Percentiles rank a stretch among this genome's conserved stretches.
These are phyloP conservation scores for Lordiphosa mommai DNA, from an alignment of 1,140 invertebrate genomes.

Conservation along the genomic window DNA sequence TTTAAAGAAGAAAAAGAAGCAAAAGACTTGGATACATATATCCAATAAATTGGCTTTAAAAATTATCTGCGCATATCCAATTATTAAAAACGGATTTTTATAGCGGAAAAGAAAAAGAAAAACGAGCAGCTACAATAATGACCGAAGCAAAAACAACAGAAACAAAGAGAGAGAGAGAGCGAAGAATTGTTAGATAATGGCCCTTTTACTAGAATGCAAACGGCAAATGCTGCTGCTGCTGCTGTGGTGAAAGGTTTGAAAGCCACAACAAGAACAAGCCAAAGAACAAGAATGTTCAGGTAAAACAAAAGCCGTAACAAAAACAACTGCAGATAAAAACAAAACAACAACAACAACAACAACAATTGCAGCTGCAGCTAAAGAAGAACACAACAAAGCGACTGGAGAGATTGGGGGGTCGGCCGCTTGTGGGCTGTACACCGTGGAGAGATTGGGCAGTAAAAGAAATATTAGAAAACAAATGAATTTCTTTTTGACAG, in stretches of 20 bases:
- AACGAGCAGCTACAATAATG: constrained; percentile 10
- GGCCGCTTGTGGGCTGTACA: too few species aligned
- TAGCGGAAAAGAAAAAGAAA: constrained; percentile 39
- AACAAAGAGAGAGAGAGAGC: background rate
- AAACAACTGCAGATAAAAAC: background rate
- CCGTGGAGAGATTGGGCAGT: too few species aligned
- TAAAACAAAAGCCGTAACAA: constrained; percentile 11
- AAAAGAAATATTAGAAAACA: too few species aligned
- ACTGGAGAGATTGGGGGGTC: too few species aligned
- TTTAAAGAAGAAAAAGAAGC: background rate
- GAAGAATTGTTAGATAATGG: constrained; percentile 8
- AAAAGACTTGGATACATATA: background rate
- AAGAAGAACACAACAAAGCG: background rate
- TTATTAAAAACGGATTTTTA: constrained; percentile 22
- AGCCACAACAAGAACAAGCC: background rate
- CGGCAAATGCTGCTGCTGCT: constrained; percentile 29
- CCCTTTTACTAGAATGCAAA: constrained; percentile 15
- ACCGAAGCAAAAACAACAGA: constrained; percentile 6
- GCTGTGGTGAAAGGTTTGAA: constrained; percentile 36
- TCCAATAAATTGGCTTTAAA: constrained; percentile 53
- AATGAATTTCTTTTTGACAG: too few species aligned
- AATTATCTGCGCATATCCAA: constrained; percentile 51
- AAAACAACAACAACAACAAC: constrained; percentile 30
- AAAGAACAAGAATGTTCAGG: constrained; percentile 19
- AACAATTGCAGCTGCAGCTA: constrained; percentile 24